A percentile compares a stretch with the other conserved stretches of the same genome.
These are phyloP conservation scores for Stichodactyla helianthus DNA, from an alignment of 64 coral and sea anemone species.

Conservation along the genomic window DNA sequence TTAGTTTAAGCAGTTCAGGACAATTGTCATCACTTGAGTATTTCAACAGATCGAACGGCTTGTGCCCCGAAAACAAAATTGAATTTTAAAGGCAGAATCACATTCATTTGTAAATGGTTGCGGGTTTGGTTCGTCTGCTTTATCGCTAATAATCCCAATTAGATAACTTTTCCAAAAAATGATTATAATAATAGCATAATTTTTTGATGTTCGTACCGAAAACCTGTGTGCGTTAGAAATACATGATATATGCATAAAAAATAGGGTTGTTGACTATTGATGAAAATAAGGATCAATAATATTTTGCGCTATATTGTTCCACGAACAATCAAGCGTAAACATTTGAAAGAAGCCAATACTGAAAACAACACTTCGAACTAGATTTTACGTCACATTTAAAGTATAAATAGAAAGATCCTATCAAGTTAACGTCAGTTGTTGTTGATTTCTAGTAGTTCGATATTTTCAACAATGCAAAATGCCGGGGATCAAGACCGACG, in stretches of 20 bases:
- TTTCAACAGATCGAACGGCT: neutral
- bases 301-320: neutral
- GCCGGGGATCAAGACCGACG: neutral
- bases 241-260: neutral
- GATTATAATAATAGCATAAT: neutral
- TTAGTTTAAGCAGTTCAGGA: slow-evolving; percentile 12
- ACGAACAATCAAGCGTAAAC: neutral
- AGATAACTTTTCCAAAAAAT: neutral
- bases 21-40: slow-evolving; percentile 2
- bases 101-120: neutral
- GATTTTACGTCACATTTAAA: neutral
- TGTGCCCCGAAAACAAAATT: neutral
- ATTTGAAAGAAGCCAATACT: neutral
- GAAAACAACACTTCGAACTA: neutral
- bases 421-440: neutral
- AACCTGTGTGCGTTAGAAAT: neutral
- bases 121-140: neutral
- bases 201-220: neutral
- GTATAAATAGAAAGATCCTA: neutral
- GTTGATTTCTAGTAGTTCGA: neutral
- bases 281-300: neutral
- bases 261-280: neutral
- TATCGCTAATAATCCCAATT: neutral
- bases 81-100: neutral
- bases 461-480: neutral